Percentiles rank a stretch among this genome's conserved stretches.
These are phyloP conservation scores for Ommatoiulus sabulosus DNA, from an alignment of 2,888 invertebrate genomes.

Conservation along the genomic window DNA sequence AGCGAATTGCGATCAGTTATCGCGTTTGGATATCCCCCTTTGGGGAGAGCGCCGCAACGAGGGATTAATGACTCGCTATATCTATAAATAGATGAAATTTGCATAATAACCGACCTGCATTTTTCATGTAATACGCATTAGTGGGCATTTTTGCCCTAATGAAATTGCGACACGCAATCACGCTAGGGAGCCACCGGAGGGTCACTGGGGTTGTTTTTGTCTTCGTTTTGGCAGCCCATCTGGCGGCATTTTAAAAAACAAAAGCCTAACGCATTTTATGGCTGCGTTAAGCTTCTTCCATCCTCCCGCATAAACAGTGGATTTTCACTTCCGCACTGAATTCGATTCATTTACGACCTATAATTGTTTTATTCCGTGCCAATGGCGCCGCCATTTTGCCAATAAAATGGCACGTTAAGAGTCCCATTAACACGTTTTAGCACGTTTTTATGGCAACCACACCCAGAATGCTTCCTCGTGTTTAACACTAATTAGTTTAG, in stretches of 20 bases:
- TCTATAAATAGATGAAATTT: neutral
- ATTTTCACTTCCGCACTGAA: conserved; percentile 20
- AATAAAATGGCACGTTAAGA: neutral
- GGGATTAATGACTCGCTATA: neutral
- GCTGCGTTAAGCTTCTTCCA: neutral
- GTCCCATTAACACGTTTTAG: conserved; percentile 7
- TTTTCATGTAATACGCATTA: neutral
- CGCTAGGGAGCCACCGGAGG: neutral
- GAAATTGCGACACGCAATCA: neutral
- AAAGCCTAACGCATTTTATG: neutral
- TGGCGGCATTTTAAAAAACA: neutral
- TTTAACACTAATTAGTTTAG: conserved; percentile 27
- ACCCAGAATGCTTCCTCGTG: neutral
- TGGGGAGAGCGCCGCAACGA: neutral
- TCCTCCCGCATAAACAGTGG: neutral
- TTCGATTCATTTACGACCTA: conserved; percentile 20
- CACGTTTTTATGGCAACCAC: conserved; percentile 34
- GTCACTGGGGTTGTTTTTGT: neutral
- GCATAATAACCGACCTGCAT: neutral
- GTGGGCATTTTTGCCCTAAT: neutral
- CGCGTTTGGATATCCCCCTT: too few relatives aligned
- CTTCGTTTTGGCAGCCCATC: neutral
- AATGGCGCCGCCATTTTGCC: neutral
- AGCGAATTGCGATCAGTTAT: too few relatives aligned
- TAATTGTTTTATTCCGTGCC: conserved; percentile 34